Evolutionary conservation across 2,113 vertebrate species (phyloP), one percentile per base, ranked within the genome.

Genomic region (Sorex araneus): DNA sequence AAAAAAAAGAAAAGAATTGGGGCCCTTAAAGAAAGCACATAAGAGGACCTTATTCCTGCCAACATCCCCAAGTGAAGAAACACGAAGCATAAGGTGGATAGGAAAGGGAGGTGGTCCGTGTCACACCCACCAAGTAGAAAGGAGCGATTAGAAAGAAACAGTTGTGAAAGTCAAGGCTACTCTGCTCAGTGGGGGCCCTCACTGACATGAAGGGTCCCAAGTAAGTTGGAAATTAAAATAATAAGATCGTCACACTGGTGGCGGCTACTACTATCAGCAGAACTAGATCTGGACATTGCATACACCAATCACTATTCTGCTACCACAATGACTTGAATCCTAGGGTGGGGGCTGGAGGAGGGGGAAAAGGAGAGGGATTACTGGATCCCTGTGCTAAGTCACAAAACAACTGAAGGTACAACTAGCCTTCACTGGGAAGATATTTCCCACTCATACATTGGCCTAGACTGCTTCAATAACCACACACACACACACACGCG

Each of bases 281-380:
- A 81, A 34, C 54, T 73, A 78, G 36, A 71, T 73, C 73, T 66
- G 75, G 54, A 84, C 84, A 32, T 34, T 73, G 54, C 47, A 74
- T 27, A 73, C 66, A 64, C 32, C 5, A 50, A 50, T 50, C n/a
- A 71, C 27, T 66, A 50, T 36, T 19, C 1, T 74, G 43, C 45
- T 54, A 80, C 43, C 23, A 73, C 1, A 74, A 74, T 8, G 36
- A 73, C n/a, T 28, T 85, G 69, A 18, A 13, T 69, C 47, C 27
- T 47, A 3, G 76, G 67, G 45, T n/a, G 66, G 28, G 32, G 18
- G 21, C 47, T 12, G 9, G 47, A 9, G 9, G 47, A 50, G 47
- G 47, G 9, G 47, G 13, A 9, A 13, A 10, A 13, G 47, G 10
- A 43, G 27, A 78, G 78, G 40, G 40, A 63, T 57, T 8, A 77